These are phyloP conservation scores for Micrasema minimum DNA, from an alignment of 1,140 invertebrate genomes.

Conservation along the genomic window DNA sequence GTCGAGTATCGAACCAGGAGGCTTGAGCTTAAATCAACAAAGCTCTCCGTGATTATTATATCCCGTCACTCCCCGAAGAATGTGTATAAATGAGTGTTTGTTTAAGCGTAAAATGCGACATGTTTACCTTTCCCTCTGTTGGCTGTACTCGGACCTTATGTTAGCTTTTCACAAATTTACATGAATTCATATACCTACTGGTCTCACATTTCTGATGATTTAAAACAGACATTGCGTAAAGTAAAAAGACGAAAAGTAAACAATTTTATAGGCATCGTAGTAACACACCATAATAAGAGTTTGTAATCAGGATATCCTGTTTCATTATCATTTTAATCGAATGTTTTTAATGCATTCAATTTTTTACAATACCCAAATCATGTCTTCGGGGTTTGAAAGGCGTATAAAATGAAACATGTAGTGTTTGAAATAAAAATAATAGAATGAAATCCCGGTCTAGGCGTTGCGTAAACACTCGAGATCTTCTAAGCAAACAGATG, in stretches of 20 bases:
- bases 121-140: constrained; percentile 39
- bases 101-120: constrained; percentile 44
- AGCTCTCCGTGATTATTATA: constrained; percentile 47
- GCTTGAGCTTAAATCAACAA: constrained; percentile 35
- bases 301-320: too few species aligned
- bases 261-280: too few species aligned
- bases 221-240: too few species aligned
- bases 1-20: too few species aligned
- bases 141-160: too few species aligned
- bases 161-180: constrained; percentile 21
- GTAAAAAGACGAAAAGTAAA: too few species aligned
- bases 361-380: too few species aligned
- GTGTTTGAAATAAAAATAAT: constrained; percentile 34
- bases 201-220: neutral
- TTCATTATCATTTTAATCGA: too few species aligned
- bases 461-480: constrained; percentile 45
- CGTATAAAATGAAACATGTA: constrained; percentile 22
- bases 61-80: constrained; percentile 45
- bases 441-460: constrained; percentile 32
- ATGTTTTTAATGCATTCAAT: too few species aligned
- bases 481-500: constrained; percentile 39
- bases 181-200: constrained; percentile 1
- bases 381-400: too few species aligned
- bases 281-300: too few species aligned
- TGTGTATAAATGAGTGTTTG: constrained; percentile 43